Conservation (phyloP, 2,113 vertebrate species). For the Apteryx owenii region DNA sequence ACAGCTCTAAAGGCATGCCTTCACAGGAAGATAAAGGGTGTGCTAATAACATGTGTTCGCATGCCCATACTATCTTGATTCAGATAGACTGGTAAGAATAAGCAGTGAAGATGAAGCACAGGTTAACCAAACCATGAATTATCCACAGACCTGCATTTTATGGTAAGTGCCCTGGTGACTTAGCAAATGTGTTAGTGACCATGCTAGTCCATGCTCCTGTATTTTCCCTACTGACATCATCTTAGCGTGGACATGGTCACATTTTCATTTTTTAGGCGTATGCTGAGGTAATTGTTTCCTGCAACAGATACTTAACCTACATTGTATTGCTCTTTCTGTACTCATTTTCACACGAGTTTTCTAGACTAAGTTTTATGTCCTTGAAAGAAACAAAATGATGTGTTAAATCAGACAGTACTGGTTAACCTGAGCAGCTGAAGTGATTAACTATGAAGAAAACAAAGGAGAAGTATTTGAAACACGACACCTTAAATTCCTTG, state of each 20-base stretch:
- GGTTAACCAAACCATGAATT: neutral
- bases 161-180: neutral
- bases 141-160: neutral
- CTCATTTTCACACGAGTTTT: neutral
- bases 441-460: neutral
- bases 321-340: neutral
- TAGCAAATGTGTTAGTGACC: neutral
- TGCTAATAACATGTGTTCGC: neutral
- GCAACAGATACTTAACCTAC: neutral
- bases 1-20: neutral
- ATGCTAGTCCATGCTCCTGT: neutral
- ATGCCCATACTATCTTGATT: neutral
- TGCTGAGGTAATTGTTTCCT: neutral
- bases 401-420: neutral
- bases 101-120: neutral
- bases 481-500: neutral
- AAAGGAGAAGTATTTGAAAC: neutral
- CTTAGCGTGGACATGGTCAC: neutral
- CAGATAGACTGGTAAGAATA: neutral
- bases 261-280: neutral
- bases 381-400: neutral
- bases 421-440: neutral
- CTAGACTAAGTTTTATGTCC: neutral
- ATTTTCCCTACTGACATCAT: neutral
- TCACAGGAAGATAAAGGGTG: neutral